Percentiles rank a stretch among this genome's conserved stretches.
phyloP scores from a whole-genome alignment of 2,888 invertebrate genomes.

The Callimorpha dominula region DNA sequence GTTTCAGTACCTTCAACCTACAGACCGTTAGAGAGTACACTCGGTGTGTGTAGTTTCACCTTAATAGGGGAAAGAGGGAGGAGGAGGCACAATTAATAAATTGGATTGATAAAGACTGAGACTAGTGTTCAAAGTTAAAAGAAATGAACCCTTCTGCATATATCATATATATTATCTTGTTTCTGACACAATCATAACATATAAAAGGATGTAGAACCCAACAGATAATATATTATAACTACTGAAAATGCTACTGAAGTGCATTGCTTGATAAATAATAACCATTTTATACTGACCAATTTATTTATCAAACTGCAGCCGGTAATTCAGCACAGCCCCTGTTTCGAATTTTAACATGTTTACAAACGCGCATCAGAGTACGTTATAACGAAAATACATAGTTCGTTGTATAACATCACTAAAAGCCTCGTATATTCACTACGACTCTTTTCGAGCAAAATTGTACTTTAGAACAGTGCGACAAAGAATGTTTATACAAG shows the following conservation, averaged over 20 bases:
- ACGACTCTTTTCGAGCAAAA: constrained; percentile 48
- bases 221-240: background rate
- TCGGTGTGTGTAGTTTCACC: too few species aligned
- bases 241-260: background rate
- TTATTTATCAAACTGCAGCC: background rate
- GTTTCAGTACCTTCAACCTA: background rate
- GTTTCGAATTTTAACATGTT: constrained; percentile 25
- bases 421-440: constrained; percentile 48
- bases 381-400: constrained; percentile 58
- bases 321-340: constrained; percentile 6
- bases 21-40: background rate
- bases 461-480: constrained; percentile 57
- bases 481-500: constrained; percentile 63
- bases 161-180: too few species aligned
- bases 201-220: background rate
- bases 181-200: background rate
- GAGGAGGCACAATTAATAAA: background rate
- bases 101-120: background rate
- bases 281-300: background rate
- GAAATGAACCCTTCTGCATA: background rate
- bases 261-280: background rate
- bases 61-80: background rate
- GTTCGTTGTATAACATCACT: constrained; percentile 59
- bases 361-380: constrained; percentile 47
- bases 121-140: background rate